A percentile compares a stretch with the other conserved stretches of the same genome.
Evolutionary conservation across 2,113 vertebrate species (phyloP).

Genomic region (pig (Sus scrofa)): T2T-Sscrofa CM000818.6:97909501-97910000

Average conservation of each 20-base stretch:
- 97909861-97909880: constrained; percentile 25
- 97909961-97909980: too few relatives aligned
- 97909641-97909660: constrained; percentile 30
- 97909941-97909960: too few relatives aligned
- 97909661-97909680: constrained; percentile 4
- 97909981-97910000: too few relatives aligned
- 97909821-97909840: not conserved
- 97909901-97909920: constrained; percentile 44
- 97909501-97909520: constrained; percentile 26
- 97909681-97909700: constrained; percentile 58
- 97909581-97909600: not conserved
- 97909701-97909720: constrained; percentile 1
- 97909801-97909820: constrained; percentile 22
- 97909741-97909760: constrained; percentile 38
- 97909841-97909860: constrained; percentile 45
- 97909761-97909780: constrained; percentile 33
- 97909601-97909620: constrained; percentile 25
- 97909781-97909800: not conserved
- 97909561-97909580: not conserved
- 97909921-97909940: constrained; percentile 12
- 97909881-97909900: not conserved
- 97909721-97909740: constrained; percentile 40
- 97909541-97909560: constrained; percentile 1
- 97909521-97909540: constrained; percentile 23
- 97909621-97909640: constrained; percentile 44